Base-by-base conservation (phyloP, 2,888 invertebrate genomes). In the Bhutanitis thaidina region DNA sequence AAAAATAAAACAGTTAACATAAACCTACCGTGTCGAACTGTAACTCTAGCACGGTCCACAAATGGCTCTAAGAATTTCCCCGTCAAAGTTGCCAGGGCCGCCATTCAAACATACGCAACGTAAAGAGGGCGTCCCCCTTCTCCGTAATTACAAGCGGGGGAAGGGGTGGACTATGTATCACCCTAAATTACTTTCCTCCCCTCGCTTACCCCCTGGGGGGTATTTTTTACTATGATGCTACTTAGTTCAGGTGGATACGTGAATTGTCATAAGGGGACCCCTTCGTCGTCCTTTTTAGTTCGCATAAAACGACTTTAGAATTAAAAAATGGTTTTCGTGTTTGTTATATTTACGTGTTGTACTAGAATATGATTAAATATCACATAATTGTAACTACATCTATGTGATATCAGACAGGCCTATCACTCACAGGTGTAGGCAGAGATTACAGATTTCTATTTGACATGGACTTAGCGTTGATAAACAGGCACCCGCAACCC, bases 121-220 rank as follows among this genome's bases (percentile, higher is more conserved):
- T 32, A 39, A 30, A 46, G 30, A 13, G 20, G 43, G 34, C 34
- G 34, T 12, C 34, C 30, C 30, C 49, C 46, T 43, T 53, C 57
- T 61, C 62, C 59, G 62, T 75, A 73, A 75, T 73, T 70, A 71
- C 65, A 58, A 56, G 58, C 30, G 34, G 34, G 27, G 53, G 64
- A 71, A 66, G 67, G 60, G 66, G 55, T 58, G 54, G 69, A 64
- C 72, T 66, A 64, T 72, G 72, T 76, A 80, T 80, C 81, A 79
- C 79, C 80, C 77, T 77, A 83, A 81, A 84, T 83, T 80, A 77
- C 80, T 80, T 77, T 75, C 67, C 72, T 58, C 77, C 79, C 82
- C 60, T 59, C 30, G 20, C 58, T 56, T 59, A 67, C 65, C 62
- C 59, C 32, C 63, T 60, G 49, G 58, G 59, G 63, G 70, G 72